Percentiles rank a stretch among this genome's conserved stretches.
phyloP scores from a whole-genome alignment of 1,140 invertebrate genomes.

The Diprion similis region DNA sequence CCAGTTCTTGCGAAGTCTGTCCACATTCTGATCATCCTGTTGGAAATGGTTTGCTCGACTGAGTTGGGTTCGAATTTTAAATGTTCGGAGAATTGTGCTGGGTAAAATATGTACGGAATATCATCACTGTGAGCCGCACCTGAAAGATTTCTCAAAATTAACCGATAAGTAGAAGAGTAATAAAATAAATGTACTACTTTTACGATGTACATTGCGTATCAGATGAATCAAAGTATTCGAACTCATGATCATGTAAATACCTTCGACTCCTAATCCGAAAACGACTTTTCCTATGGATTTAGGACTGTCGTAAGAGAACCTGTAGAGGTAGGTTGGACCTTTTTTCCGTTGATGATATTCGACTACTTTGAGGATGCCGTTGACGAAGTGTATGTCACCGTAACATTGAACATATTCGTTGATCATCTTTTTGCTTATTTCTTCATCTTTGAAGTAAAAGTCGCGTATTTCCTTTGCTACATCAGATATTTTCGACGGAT shows the following conservation, averaged over 20 bases:
- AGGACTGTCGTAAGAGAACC: slow-evolving; percentile 47
- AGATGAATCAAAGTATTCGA: no score
- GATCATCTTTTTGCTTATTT: slow-evolving; percentile 37
- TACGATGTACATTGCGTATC: no score
- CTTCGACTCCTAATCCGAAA: no score
- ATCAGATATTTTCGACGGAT: slow-evolving; percentile 30
- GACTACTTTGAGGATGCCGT: slow-evolving; percentile 48
- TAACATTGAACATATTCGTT: slow-evolving; percentile 48
- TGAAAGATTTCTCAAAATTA: neutral
- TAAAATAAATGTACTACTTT: no score
- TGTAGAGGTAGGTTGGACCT: slow-evolving; percentile 57
- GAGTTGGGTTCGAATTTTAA: neutral
- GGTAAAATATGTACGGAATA: neutral
- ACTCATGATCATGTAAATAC: no score
- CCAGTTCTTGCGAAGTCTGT: no score
- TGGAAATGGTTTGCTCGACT: neutral
- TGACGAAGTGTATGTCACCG: slow-evolving; percentile 54
- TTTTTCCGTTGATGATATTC: slow-evolving; percentile 47
- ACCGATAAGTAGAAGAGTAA: no score
- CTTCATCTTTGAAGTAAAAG: slow-evolving; percentile 59
- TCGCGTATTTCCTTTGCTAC: slow-evolving; percentile 53
- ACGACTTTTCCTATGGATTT: neutral
- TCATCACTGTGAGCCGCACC: neutral
- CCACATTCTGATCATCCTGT: no score
- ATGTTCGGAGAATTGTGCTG: neutral